phyloP scores from a whole-genome alignment of 1,140 invertebrate genomes.

The Zaprionus africanus region DNA sequence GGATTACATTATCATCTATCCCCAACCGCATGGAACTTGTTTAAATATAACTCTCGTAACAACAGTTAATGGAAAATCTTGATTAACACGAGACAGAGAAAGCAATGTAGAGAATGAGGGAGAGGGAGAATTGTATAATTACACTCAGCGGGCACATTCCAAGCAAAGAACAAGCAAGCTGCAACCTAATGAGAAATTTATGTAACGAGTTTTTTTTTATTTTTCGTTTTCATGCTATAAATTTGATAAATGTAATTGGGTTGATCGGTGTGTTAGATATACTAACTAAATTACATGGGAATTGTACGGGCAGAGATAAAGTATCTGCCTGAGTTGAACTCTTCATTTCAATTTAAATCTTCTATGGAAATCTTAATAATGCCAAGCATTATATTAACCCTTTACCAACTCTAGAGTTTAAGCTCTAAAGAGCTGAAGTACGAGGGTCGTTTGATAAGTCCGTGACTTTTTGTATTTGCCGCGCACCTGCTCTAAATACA shows the following conservation, averaged over 20 bases:
- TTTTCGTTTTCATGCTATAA: constrained; percentile 1
- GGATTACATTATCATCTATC: constrained; percentile 21
- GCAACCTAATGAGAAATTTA: constrained; percentile 14
- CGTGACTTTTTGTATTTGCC: too few relatives aligned
- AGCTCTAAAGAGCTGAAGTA: neutral
- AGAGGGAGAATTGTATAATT: neutral
- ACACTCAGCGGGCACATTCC: neutral
- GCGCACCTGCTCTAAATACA: too few relatives aligned
- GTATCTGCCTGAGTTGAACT: neutral
- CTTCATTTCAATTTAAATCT: neutral
- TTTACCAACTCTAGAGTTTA: neutral
- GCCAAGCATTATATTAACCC: neutral
- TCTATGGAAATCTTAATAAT: neutral
- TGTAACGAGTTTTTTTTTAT: constrained; percentile 18
- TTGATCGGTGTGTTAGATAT: neutral
- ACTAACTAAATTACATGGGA: constrained; percentile 4
- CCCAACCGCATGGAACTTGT: constrained; percentile 15
- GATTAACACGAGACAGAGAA: constrained; percentile 37
- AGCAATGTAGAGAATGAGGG: neutral
- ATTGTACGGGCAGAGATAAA: neutral
- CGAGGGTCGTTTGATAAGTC: too few relatives aligned
- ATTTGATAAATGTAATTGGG: constrained; percentile 6
- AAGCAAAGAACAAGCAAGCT: neutral
- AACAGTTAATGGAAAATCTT: constrained; percentile 37
- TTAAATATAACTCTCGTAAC: constrained; percentile 9